phyloP scores from a whole-genome alignment of 2,797 vertebrate species.

The Helostoma temminkii region DNA sequence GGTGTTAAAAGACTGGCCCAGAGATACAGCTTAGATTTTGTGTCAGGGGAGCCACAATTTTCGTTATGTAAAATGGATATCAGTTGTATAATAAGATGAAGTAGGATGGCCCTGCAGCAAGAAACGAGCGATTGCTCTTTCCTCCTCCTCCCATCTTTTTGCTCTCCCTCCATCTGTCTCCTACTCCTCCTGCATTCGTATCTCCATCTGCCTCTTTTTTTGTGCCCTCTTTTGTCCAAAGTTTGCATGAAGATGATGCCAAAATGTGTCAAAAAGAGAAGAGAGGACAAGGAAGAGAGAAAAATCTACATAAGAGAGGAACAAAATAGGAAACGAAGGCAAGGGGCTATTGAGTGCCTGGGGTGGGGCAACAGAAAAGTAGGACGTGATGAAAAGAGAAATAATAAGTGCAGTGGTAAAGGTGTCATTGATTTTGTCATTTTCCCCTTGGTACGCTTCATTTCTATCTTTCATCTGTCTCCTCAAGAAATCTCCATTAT shows the following conservation, averaged over 20 bases:
- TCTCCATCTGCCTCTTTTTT: conserved; percentile 77
- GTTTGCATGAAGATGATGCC: conserved; percentile 61
- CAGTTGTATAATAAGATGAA: conserved; percentile 81
- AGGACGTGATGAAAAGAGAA: conserved; percentile 60
- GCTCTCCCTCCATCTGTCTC: conserved; percentile 77
- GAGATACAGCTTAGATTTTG: conserved; percentile 54
- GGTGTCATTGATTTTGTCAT: conserved; percentile 66
- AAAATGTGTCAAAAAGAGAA: conserved; percentile 67
- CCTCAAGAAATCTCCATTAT: conserved; percentile 45
- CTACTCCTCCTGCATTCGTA: conserved; percentile 67
- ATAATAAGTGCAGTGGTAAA: conserved; percentile 47
- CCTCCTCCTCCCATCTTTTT: conserved; percentile 76
- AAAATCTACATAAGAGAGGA: conserved; percentile 49
- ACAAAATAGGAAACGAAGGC: conserved; percentile 55
- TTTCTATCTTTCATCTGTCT: conserved; percentile 31
- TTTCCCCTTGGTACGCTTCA: conserved; percentile 39
- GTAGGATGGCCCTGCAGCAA: conserved; percentile 80
- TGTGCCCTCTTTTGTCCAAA: conserved; percentile 77
- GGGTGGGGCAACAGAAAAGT: conserved; percentile 52
- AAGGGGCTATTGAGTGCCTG: conserved; percentile 54
- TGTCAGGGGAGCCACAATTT: conserved; percentile 55
- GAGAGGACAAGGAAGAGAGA: conserved; percentile 34
- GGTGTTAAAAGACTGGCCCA: conserved; percentile 14
- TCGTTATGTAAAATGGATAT: conserved; percentile 77
- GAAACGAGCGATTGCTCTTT: conserved; percentile 75